These are phyloP conservation scores for Baryphthengus martii DNA, from an alignment of 2,113 vertebrate genomes.

Conservation along the genomic window DNA sequence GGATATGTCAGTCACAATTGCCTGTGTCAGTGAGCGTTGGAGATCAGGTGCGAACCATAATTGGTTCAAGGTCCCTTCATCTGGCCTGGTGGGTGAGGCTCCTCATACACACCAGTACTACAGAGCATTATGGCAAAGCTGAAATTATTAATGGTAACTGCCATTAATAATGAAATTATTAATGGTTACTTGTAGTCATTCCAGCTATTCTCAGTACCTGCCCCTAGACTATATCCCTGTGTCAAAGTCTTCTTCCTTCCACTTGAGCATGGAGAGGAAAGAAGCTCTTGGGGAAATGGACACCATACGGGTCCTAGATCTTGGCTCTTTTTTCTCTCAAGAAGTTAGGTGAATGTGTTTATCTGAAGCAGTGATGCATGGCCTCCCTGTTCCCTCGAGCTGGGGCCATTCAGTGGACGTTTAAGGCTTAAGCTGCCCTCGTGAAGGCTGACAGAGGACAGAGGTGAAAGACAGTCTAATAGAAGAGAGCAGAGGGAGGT, in stretches of 20 bases:
- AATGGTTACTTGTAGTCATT: too few relatives aligned
- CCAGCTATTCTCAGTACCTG: background rate
- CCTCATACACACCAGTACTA: background rate
- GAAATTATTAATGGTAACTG: background rate
- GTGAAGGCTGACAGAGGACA: background rate
- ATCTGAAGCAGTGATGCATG: background rate
- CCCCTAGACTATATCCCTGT: background rate
- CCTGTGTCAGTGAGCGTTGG: rapidly evolving
- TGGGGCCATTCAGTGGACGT: too few relatives aligned
- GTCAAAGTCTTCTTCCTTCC: background rate
- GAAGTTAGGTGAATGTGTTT: background rate
- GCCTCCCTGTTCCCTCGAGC: background rate
- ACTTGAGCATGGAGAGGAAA: background rate
- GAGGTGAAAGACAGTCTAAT: background rate
- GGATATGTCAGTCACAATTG: background rate
- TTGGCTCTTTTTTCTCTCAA: background rate
- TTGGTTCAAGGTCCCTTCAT: background rate
- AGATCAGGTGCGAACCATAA: background rate
- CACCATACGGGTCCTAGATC: background rate
- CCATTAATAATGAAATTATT: too few relatives aligned
- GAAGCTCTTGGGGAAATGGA: background rate
- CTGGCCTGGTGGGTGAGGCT: background rate
- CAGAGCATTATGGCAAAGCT: background rate
- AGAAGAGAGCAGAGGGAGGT: background rate
- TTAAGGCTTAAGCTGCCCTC: background rate